Conservation (phyloP, 2,113 vertebrate genomes). For the Oryzias woworae region DNA sequence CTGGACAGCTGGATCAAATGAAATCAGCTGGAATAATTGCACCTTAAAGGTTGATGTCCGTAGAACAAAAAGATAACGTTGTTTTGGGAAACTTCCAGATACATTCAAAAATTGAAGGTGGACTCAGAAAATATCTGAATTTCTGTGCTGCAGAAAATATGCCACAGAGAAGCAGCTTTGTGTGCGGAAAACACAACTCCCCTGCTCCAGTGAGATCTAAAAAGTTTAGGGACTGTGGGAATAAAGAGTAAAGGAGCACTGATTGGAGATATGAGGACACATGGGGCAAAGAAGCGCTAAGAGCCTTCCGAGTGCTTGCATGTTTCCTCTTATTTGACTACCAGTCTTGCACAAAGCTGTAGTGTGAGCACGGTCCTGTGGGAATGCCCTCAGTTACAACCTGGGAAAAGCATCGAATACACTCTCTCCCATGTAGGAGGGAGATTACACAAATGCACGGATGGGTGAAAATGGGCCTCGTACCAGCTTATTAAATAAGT, state of each 20-base stretch:
- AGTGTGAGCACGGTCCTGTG: constrained; percentile 31
- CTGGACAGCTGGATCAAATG: no score
- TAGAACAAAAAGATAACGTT: no score
- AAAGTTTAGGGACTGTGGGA: constrained; percentile 28
- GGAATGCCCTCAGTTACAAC: constrained; percentile 54
- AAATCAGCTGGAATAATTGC: no score
- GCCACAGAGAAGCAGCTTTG: not conserved
- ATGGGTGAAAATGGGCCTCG: constrained; percentile 43
- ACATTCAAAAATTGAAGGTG: no score
- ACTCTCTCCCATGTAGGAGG: constrained; percentile 31
- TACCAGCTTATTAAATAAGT: constrained; percentile 65
- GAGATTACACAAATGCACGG: constrained; percentile 30
- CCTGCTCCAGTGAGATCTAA: constrained; percentile 23
- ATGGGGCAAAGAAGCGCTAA: constrained; percentile 62
- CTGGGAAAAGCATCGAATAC: constrained; percentile 57
- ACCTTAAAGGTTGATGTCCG: no score
- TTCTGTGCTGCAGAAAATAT: no score
- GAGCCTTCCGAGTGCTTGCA: constrained; percentile 59
- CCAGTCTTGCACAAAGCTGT: constrained; percentile 27
- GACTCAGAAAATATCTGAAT: no score
- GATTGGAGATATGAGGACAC: constrained; percentile 46
- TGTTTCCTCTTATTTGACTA: constrained; percentile 26
- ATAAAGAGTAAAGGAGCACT: constrained; percentile 25
- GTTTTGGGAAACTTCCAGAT: no score
- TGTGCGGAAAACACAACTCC: not conserved